These are phyloP conservation scores for Apostichopus japonicus DNA, from an alignment of 35 echinoderm and acorn worm species.

Conservation along the genomic window DNA sequence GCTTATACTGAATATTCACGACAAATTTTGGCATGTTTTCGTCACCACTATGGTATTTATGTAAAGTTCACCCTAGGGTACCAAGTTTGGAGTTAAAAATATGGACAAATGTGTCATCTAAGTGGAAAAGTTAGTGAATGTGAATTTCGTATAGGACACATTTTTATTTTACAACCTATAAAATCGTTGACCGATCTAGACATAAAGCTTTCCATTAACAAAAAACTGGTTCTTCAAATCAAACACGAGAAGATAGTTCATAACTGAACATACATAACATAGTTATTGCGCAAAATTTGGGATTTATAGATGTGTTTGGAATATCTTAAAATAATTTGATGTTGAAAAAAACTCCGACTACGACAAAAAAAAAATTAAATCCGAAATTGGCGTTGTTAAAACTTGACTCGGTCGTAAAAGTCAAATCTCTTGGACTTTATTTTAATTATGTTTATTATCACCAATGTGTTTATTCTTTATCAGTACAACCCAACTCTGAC, in stretches of 20 bases:
- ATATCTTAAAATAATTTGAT: no score
- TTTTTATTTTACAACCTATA: constrained; percentile 7
- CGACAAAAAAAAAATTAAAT: no score
- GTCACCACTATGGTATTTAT: constrained; percentile 9
- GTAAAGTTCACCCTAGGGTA: not conserved
- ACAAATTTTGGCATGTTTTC: constrained; percentile 9
- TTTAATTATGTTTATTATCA: no score
- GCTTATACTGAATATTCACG: constrained; percentile 1
- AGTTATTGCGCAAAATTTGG: no score
- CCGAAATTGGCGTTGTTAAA: no score
- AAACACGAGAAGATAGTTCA: not conserved
- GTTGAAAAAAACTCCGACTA: no score
- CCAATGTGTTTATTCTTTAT: no score
- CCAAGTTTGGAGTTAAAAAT: not conserved
- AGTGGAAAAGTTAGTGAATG: not conserved
- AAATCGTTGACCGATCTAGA: not conserved
- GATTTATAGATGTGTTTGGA: no score
- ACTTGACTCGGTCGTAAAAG: no score
- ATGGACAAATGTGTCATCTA: not conserved
- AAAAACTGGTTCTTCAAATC: not conserved
- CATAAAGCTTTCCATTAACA: not conserved
- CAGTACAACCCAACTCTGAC: no score
- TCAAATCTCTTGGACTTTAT: no score
- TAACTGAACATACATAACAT: no score
- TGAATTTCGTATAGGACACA: not conserved